Evolutionary conservation across 2,113 vertebrate genomes (phyloP).

Genomic region (Rhegmatorhina hoffmannsi): DNA sequence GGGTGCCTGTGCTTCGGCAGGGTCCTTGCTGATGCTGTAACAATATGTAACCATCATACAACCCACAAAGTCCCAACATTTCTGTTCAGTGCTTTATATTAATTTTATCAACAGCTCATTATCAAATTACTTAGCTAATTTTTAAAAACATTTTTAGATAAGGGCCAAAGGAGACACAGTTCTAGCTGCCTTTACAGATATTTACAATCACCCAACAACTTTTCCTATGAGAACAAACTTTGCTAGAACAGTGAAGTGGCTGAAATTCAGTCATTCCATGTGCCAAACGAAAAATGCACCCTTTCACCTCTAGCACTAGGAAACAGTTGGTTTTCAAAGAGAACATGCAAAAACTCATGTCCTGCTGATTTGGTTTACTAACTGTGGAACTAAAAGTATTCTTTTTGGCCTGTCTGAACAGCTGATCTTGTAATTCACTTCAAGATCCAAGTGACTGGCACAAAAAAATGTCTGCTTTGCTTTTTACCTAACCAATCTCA

Average conservation of each 20-base stretch:
- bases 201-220: background rate
- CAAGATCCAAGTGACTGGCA: background rate
- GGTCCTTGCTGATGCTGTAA: background rate
- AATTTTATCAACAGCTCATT: background rate
- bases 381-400: conserved; percentile 17
- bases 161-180: background rate
- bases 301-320: conserved; percentile 2
- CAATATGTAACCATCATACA: background rate
- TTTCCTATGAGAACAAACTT: background rate
- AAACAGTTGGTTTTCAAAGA: conserved; percentile 1
- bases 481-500: background rate
- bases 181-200: background rate
- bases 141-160: background rate
- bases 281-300: conserved; percentile 19
- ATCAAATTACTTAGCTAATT: conserved; percentile 5
- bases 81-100: background rate
- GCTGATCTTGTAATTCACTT: conserved; percentile 24
- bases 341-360: background rate
- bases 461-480: background rate
- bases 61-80: background rate
- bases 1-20: background rate
- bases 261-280: background rate
- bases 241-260: background rate
- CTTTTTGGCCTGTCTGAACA: conserved; percentile 12
- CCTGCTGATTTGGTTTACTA: conserved; percentile 46